Conservation (phyloP, 1,140 invertebrate species). For the Anastatus disparis region DNA sequence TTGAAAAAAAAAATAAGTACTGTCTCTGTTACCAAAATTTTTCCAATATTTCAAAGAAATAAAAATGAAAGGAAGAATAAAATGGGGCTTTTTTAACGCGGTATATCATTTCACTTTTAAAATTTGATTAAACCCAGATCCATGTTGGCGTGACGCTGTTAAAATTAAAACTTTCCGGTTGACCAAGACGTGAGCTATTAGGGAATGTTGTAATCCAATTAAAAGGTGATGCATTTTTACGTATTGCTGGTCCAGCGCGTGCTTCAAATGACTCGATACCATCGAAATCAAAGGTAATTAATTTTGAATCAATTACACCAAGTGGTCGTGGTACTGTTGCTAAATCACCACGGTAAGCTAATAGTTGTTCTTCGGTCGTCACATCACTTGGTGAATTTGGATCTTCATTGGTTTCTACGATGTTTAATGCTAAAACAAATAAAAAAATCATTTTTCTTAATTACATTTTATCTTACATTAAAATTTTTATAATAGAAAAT, state of each 20-base stretch:
- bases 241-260: conserved; percentile 52
- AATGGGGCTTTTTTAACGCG: no score
- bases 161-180: conserved; percentile 82
- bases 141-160: conserved; percentile 68
- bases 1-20: background rate
- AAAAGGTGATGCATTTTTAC: conserved; percentile 66
- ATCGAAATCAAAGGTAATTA: conserved; percentile 46
- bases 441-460: no score
- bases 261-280: conserved; percentile 55
- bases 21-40: background rate
- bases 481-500: no score
- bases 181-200: conserved; percentile 75
- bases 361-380: conserved; percentile 35
- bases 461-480: no score
- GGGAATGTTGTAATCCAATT: conserved; percentile 77
- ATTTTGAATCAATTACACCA: conserved; percentile 60
- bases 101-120: no score
- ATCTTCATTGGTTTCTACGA: background rate
- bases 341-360: conserved; percentile 56
- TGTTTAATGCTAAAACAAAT: background rate
- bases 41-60: background rate
- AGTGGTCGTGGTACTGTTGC: conserved; percentile 48
- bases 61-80: background rate
- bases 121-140: conserved; percentile 63
- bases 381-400: background rate